Conservation (phyloP, 2,888 invertebrate genomes). For the Nymphalis polychloros region DNA sequence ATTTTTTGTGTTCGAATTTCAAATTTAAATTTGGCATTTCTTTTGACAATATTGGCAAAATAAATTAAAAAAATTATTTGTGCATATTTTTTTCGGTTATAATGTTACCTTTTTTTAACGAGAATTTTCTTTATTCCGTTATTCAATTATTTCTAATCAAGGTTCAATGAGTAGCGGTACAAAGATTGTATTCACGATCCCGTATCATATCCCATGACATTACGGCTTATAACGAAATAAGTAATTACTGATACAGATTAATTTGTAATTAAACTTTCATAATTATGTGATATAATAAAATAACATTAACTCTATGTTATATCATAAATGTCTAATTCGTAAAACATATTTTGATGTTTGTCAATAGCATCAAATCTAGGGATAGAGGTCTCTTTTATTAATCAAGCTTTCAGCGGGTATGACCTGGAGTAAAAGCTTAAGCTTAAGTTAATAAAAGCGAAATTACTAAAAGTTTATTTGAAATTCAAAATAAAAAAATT, state of each 20-base stretch:
- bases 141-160: conserved; percentile 23
- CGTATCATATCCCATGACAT: conserved; percentile 29
- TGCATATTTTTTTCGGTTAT: not conserved
- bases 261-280: not conserved
- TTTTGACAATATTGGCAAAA: not conserved
- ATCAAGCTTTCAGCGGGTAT: too few relatives aligned
- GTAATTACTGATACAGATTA: conserved; percentile 4
- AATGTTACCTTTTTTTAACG: not conserved
- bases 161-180: conserved; percentile 26
- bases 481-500: too few relatives aligned
- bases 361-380: too few relatives aligned
- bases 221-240: conserved; percentile 17
- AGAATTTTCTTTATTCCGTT: not conserved
- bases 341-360: too few relatives aligned
- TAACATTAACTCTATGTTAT: not conserved
- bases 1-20: not conserved
- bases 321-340: too few relatives aligned
- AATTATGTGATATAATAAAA: not conserved
- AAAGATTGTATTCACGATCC: conserved; percentile 26
- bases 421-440: too few relatives aligned
- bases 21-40: too few relatives aligned
- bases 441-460: too few relatives aligned
- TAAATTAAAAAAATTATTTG: not conserved
- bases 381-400: too few relatives aligned
- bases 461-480: too few relatives aligned